Evolutionary conservation across 1,140 invertebrate species (phyloP).

Genomic region (Orius insidiosus): DNA sequence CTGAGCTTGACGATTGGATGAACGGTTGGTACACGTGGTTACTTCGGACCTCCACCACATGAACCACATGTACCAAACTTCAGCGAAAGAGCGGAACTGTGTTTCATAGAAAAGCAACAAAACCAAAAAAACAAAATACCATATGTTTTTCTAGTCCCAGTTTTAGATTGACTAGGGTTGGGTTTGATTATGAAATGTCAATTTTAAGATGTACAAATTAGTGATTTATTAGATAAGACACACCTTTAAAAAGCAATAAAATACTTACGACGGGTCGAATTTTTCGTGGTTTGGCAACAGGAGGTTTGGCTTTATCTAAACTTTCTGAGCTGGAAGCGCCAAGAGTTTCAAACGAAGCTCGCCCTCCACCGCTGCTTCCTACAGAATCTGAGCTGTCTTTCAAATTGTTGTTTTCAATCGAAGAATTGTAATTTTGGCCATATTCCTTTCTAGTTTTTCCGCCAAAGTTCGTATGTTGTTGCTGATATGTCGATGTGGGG

Average conservation of each 20-base stretch:
- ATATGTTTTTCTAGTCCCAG: no score
- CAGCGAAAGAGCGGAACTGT: no score
- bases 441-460: slow-evolving; percentile 9
- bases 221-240: background rate
- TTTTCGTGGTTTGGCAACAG: slow-evolving; percentile 12
- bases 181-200: no score
- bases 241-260: background rate
- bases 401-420: slow-evolving; percentile 11
- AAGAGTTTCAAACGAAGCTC: slow-evolving; percentile 5
- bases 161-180: no score
- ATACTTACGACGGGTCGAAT: background rate
- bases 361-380: slow-evolving; percentile 2
- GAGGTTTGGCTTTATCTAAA: slow-evolving; percentile 5
- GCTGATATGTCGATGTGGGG: background rate
- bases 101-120: no score
- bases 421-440: slow-evolving; percentile 4
- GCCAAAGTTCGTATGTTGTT: slow-evolving; percentile 6
- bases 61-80: no score
- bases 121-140: no score
- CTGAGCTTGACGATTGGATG: no score
- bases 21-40: no score
- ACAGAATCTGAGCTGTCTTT: slow-evolving; percentile 11
- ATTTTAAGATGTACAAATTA: no score
- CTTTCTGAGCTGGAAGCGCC: slow-evolving; percentile 12
- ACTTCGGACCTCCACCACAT: no score